Evolutionary conservation across 2,113 vertebrate species (phyloP).

Genomic region (Vulpes vulpes): DNA sequence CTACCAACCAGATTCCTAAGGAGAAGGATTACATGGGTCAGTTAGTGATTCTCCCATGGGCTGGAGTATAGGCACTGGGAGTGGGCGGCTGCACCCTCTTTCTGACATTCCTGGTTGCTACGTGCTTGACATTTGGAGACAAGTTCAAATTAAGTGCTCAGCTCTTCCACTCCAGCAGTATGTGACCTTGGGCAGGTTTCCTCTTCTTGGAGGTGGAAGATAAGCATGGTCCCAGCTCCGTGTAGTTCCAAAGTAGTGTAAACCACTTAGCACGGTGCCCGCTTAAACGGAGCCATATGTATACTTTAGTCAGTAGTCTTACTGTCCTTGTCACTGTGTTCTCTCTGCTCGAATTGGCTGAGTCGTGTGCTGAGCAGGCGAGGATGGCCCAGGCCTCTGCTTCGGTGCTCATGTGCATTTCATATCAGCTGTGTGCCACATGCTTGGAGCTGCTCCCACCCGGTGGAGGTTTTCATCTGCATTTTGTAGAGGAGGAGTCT

Average conservation of each 20-base stretch:
- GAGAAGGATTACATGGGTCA: not conserved
- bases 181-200: not conserved
- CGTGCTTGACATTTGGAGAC: not conserved
- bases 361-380: not conserved
- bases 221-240: not conserved
- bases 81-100: not conserved
- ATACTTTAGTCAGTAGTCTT: not conserved
- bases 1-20: not conserved
- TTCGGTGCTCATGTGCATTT: not conserved
- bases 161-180: not conserved
- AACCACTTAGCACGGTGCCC: not conserved
- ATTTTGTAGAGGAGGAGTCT: slow-evolving; percentile 48
- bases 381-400: not conserved
- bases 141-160: not conserved
- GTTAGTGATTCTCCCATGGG: not conserved
- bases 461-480: slow-evolving; percentile 6
- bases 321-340: not conserved
- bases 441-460: not conserved
- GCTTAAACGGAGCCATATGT: not conserved
- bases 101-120: not conserved
- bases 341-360: not conserved
- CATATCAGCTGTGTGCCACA: not conserved
- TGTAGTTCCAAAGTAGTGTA: not conserved
- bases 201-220: not conserved
- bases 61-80: not conserved